These are phyloP conservation scores for Dryocosmus kuriphilus DNA, from an alignment of 2,888 invertebrate species.

Conservation along the genomic window DNA sequence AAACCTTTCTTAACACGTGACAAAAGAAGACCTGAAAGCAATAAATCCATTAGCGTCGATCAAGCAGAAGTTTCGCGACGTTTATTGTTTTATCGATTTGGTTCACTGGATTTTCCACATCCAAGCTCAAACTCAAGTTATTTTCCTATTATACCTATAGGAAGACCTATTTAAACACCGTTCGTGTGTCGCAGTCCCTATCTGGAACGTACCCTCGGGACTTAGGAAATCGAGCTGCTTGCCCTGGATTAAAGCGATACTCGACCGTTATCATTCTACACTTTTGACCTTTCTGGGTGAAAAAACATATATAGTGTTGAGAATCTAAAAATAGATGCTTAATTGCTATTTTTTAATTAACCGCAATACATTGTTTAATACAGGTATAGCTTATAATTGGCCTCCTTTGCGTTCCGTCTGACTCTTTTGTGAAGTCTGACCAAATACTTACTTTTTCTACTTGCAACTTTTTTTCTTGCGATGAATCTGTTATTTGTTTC, in stretches of 20 bases:
- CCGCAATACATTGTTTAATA: not conserved
- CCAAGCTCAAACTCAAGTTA: constrained; percentile 21
- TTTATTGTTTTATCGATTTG: constrained; percentile 30
- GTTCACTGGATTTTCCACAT: constrained; percentile 34
- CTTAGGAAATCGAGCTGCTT: constrained; percentile 1
- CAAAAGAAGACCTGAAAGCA: not conserved
- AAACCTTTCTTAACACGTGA: constrained; percentile 13
- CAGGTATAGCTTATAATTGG: not conserved
- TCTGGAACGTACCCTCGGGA: constrained; percentile 23
- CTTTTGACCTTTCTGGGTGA: not conserved
- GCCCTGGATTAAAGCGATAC: constrained; percentile 34
- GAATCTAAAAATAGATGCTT: not conserved
- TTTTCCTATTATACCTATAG: constrained; percentile 29
- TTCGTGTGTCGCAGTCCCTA: constrained; percentile 31
- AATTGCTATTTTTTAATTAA: not conserved
- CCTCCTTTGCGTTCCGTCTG: not conserved
- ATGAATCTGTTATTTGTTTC: not conserved
- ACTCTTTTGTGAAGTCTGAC: not conserved
- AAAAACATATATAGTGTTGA: not conserved
- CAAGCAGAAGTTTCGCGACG: constrained; percentile 14
- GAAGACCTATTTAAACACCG: constrained; percentile 27
- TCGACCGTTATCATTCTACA: constrained; percentile 16
- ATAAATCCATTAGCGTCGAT: constrained; percentile 21
- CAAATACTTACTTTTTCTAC: constrained; percentile 26
- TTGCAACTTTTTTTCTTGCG: not conserved